These are phyloP conservation scores for Ianthella basta DNA, from an alignment of 37 sponge, comb jelly and placozoan species.

Conservation along the genomic window DNA sequence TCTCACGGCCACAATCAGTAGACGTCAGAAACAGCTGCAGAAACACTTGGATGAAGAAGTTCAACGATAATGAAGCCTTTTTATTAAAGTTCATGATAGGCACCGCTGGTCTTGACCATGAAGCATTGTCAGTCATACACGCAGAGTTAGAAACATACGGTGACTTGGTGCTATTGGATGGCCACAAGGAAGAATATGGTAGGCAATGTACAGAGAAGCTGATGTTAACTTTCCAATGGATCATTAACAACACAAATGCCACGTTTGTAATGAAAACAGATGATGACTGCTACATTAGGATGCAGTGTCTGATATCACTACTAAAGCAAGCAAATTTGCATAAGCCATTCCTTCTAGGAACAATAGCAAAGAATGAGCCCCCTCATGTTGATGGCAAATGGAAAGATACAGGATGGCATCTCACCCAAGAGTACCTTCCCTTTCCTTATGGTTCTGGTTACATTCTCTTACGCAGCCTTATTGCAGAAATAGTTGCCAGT, in stretches of 20 bases:
- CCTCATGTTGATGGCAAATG: not conserved
- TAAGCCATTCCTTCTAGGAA: not conserved
- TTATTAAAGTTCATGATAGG: not conserved
- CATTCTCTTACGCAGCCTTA: not conserved
- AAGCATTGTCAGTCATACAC: not conserved
- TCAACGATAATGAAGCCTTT: not conserved
- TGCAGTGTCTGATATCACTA: too few species aligned
- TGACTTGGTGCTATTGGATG: not conserved
- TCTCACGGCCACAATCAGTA: not conserved
- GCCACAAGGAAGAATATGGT: not conserved
- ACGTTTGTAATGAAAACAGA: not conserved
- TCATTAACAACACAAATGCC: not conserved
- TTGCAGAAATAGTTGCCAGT: not conserved
- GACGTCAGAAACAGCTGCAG: not conserved
- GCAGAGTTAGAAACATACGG: not conserved
- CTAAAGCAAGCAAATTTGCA: not conserved
- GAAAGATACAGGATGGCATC: not conserved
- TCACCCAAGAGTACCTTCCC: conserved; percentile 1
- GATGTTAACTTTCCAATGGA: not conserved
- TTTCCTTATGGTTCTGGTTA: not conserved
- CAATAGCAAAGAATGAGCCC: too few species aligned
- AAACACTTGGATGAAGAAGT: conserved; percentile 8
- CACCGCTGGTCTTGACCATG: not conserved
- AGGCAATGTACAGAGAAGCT: not conserved
- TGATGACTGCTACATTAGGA: conserved; percentile 9